Evolutionary conservation across 2,113 vertebrate species (phyloP).

Genomic region (Potamarius usumacintae): DNA sequence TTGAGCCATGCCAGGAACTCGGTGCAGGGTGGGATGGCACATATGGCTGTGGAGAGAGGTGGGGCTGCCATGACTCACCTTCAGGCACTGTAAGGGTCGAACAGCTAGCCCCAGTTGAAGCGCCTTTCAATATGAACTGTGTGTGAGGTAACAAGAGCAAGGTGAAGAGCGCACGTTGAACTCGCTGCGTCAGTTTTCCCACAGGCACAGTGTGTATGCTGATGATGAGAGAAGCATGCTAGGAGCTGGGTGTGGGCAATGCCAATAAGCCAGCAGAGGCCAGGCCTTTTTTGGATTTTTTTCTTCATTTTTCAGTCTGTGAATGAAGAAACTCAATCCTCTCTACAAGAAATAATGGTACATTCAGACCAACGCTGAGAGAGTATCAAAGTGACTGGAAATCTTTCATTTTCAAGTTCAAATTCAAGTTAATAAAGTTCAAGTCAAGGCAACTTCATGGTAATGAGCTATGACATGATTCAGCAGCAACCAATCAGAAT

Average conservation of each 20-base stretch:
- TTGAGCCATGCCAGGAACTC: conserved; percentile 32
- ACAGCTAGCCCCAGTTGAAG: background rate
- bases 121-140: conserved; percentile 11
- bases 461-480: no score
- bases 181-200: background rate
- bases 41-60: conserved; percentile 33
- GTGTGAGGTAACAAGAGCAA: conserved; percentile 15
- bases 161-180: conserved; percentile 14
- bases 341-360: background rate
- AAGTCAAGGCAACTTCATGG: no score
- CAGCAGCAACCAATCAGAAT: no score
- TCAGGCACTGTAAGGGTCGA: conserved; percentile 26
- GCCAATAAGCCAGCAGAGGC: background rate
- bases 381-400: no score
- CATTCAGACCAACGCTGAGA: no score
- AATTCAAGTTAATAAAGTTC: no score
- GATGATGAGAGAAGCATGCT: background rate
- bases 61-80: conserved; percentile 31
- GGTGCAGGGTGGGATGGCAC: background rate
- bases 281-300: background rate
- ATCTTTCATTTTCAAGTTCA: no score
- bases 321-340: background rate
- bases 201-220: conserved; percentile 4
- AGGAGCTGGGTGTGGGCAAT: background rate
- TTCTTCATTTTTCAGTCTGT: background rate